Evolutionary conservation across 2,797 vertebrate genomes (phyloP).

Genomic region (Silurus lanzhouensis): DNA sequence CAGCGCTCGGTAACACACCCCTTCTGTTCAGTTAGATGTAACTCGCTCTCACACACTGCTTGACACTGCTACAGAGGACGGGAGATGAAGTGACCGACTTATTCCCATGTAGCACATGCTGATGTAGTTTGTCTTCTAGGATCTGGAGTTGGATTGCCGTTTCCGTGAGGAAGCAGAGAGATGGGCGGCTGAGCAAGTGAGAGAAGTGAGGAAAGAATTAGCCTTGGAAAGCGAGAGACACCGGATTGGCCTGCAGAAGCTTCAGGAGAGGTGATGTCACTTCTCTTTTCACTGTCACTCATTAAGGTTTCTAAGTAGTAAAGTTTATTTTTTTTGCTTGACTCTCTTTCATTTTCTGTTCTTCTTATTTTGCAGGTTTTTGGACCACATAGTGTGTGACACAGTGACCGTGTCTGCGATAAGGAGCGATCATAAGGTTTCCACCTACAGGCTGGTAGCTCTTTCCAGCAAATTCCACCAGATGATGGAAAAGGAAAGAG

Average conservation of each 20-base stretch:
- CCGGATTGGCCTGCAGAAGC: slow-evolving; percentile 76
- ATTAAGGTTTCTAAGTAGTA: neutral
- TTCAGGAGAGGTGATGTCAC: slow-evolving; percentile 73
- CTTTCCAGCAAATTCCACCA: slow-evolving; percentile 61
- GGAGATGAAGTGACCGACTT: neutral
- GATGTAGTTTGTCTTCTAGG: slow-evolving; percentile 66
- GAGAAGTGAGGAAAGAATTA: slow-evolving; percentile 77
- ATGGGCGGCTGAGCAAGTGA: slow-evolving; percentile 71
- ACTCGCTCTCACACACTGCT: neutral
- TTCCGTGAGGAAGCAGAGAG: slow-evolving; percentile 78
- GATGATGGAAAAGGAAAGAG: slow-evolving; percentile 48
- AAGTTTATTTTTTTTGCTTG: neutral
- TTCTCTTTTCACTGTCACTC: neutral
- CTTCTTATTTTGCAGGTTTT: slow-evolving; percentile 72
- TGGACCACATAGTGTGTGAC: slow-evolving; percentile 71
- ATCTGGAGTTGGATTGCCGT: slow-evolving; percentile 77
- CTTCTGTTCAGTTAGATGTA: too few relatives aligned
- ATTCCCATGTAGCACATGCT: neutral
- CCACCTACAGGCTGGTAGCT: slow-evolving; percentile 78
- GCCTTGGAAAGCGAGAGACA: slow-evolving; percentile 84
- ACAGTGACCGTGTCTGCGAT: slow-evolving; percentile 79
- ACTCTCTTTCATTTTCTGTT: neutral
- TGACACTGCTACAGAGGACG: neutral
- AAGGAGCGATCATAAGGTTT: slow-evolving; percentile 76
- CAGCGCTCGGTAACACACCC: slow-evolving; percentile 69